Percentiles rank a stretch among this genome's conserved stretches.
phyloP scores from a whole-genome alignment of 2,113 vertebrate genomes.

The Erythrocercus mccallii region DNA sequence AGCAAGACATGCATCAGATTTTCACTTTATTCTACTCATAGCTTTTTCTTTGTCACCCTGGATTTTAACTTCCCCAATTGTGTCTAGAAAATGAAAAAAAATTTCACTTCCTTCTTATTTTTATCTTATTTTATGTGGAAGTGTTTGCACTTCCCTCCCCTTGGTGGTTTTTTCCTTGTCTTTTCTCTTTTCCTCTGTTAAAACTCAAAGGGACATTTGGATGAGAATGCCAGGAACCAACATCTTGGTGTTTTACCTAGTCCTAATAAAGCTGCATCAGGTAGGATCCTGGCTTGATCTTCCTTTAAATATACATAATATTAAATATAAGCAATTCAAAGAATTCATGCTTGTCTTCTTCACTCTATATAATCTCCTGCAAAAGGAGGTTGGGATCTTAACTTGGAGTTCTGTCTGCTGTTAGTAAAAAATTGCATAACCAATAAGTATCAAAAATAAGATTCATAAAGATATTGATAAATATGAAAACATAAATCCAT shows the following conservation, averaged over 20 bases:
- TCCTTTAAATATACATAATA: not conserved
- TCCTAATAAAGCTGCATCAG: not conserved
- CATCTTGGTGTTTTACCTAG: not conserved
- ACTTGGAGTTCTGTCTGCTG: not conserved
- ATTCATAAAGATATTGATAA: not conserved
- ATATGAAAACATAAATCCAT: not conserved
- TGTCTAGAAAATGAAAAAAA: not conserved
- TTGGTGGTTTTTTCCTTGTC: not conserved
- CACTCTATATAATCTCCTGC: not conserved
- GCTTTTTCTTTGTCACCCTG: not conserved
- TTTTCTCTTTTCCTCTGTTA: not conserved
- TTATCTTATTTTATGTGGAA: not conserved
- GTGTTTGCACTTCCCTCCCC: not conserved
- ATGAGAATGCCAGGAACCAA: not conserved
- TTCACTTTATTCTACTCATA: not conserved
- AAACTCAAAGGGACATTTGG: not conserved
- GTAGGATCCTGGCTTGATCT: not conserved
- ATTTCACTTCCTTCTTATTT: not conserved
- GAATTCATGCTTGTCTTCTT: not conserved
- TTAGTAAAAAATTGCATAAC: not conserved
- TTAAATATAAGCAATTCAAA: not conserved
- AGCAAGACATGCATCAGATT: not conserved
- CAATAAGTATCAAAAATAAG: not conserved
- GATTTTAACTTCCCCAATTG: not conserved
- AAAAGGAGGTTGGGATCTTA: not conserved